phyloP scores from a whole-genome alignment of 2,113 vertebrate species.

The Lophochroa leadbeateri region DNA sequence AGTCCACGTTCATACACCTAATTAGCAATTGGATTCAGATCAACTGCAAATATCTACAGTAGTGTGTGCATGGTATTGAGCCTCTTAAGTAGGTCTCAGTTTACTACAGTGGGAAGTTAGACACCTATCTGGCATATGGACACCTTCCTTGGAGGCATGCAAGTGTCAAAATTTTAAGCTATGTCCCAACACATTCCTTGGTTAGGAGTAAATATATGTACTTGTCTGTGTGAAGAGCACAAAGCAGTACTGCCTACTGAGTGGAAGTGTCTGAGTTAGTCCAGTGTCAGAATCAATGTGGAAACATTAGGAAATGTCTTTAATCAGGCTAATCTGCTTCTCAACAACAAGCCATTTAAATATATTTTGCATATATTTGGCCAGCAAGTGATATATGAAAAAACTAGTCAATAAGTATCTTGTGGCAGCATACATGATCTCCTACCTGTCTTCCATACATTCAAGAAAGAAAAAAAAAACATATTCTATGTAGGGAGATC shows the following conservation, averaged over 20 bases:
- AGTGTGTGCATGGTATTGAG: not conserved
- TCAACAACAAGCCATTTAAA: not conserved
- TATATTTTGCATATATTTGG: not conserved
- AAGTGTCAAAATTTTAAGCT: not conserved
- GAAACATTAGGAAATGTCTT: not conserved
- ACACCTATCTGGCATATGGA: not conserved
- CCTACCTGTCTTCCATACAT: not conserved
- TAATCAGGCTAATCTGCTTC: not conserved
- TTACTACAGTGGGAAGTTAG: not conserved
- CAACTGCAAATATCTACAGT: not conserved
- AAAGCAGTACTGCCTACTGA: fast-evolving
- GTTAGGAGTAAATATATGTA: not conserved
- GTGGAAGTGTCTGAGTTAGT: not conserved
- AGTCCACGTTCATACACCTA: not conserved
- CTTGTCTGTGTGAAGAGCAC: not conserved
- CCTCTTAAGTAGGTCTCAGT: not conserved
- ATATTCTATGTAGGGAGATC: not conserved
- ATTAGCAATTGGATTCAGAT: not conserved
- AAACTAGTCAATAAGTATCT: not conserved
- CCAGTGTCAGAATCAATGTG: not conserved
- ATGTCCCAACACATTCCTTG: not conserved
- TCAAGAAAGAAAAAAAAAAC: not conserved
- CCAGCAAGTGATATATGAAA: not conserved
- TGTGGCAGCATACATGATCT: not conserved
- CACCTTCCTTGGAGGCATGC: not conserved